Base-by-base conservation (phyloP, 2,113 vertebrate species). In the Lepidothrix coronata region DNA sequence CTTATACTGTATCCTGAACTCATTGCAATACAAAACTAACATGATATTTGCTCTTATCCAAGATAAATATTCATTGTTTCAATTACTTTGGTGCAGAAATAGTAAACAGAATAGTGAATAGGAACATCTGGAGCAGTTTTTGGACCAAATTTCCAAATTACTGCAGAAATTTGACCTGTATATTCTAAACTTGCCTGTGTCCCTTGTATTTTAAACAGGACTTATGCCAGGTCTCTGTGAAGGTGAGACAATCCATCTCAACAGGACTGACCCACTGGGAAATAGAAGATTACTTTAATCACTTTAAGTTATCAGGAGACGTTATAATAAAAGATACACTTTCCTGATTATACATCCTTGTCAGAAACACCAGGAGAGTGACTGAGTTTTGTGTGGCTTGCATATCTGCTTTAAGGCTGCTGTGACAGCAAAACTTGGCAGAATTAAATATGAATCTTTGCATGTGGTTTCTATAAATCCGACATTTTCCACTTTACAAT, bases 381-480 rank as follows among this genome's bases (percentile, higher is more conserved):
- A 91, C 87, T 95, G 93, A 90, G 70, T 94, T 94, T 89, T 95
- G 72, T 91, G 73, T 62, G 66, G 85, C 85, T 96, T 96, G 79
- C 88, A 85, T 97, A 93, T 96, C 93, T 96, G 52, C 61, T 93
- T 91, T 86, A 95, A 94, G 91, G 85, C 86, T 96, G 97, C 96
- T 97, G 92, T 94, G 96, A 96, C 95, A 96, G 97, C 96, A 95
- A 91, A 93, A 92, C 96, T 97, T 97, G 93, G 91, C 93, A 96
- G 92, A 96, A 96, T 96, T 96, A 96, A 97, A 95, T 92, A 95
- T 92, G 96, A 94, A 94, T 92, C 93, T 96, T 97, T 96, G 91
- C 97, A 96, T 96, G 92, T 96, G 92, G 94, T 95, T 97, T 96
- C 94, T 94, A 95, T 97, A 97, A 96, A 96, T 89, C 97, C 67